Evolutionary conservation across 2,113 vertebrate genomes (phyloP).

Genomic region (Eulacestoma nigropectus): DNA sequence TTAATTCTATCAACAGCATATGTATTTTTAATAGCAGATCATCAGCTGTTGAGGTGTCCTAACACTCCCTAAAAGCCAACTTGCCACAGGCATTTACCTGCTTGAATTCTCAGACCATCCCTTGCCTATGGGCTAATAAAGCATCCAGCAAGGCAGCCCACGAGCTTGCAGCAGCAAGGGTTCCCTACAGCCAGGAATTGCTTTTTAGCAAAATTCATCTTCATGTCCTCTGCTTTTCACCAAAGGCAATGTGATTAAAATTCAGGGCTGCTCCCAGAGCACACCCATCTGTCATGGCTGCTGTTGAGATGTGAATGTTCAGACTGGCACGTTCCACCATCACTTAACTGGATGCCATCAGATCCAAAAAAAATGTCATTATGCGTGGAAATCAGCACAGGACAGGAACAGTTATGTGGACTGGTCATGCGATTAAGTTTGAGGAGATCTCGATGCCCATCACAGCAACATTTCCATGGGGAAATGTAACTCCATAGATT

Average conservation of each 20-base stretch:
- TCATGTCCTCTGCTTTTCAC: not conserved
- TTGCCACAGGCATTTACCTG: not conserved
- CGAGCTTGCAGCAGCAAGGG: not conserved
- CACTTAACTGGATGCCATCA: not conserved
- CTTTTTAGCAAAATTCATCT: not conserved
- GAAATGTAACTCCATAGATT: not conserved
- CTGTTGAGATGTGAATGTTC: not conserved
- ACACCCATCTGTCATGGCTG: not conserved
- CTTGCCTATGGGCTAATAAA: not conserved
- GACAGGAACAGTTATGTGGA: not conserved
- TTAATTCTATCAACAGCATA: not conserved
- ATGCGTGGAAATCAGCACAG: not conserved
- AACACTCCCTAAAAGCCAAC: not conserved
- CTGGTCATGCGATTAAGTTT: not conserved
- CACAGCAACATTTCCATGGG: not conserved
- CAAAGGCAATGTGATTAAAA: not conserved
- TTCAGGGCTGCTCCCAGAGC: not conserved
- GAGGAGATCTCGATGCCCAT: not conserved
- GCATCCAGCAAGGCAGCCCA: not conserved
- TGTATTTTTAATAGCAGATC: not conserved
- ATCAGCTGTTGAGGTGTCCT: not conserved
- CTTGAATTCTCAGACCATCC: not conserved
- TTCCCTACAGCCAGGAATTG: not conserved
- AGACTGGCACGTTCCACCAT: fast-evolving
- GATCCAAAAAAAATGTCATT: not conserved